Conservation (phyloP, 2,113 vertebrate species). For the Macroglossus sobrinus region DNA sequence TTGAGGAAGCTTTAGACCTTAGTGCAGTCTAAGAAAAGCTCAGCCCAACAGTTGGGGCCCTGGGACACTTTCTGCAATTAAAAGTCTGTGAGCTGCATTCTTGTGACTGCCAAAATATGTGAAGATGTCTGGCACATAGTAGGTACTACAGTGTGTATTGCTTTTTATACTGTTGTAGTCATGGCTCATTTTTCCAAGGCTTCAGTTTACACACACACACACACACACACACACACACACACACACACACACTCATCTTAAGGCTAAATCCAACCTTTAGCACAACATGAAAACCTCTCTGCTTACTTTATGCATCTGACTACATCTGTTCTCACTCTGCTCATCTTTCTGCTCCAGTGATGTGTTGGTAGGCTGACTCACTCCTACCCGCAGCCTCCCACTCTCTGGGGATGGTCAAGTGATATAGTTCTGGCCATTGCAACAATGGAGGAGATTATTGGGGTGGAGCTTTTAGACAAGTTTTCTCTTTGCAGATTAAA, state of each 20-base stretch:
- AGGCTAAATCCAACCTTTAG: neutral
- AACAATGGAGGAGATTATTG: neutral
- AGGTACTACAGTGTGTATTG: neutral
- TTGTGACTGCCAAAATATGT: neutral
- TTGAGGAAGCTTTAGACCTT: neutral
- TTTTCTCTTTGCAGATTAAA: neutral
- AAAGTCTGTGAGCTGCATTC: neutral
- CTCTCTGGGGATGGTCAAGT: neutral
- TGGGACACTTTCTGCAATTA: rapidly evolving
- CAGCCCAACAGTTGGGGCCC: neutral
- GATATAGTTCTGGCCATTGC: neutral
- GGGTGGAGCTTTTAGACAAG: neutral
- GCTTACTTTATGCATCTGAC: neutral
- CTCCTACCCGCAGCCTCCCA: neutral
- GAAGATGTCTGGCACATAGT: rapidly evolving
- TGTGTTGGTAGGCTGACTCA: neutral
- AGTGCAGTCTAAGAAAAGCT: neutral
- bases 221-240: too few relatives aligned
- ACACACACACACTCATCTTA: neutral
- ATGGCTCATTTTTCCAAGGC: neutral
- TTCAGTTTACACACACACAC: neutral
- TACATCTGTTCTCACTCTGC: neutral
- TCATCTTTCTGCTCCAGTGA: neutral
- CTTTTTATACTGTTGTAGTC: neutral
- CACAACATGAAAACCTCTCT: neutral